Evolutionary conservation across 1,140 invertebrate species (phyloP).

Genomic region (Tetramorium alpestre): DNA sequence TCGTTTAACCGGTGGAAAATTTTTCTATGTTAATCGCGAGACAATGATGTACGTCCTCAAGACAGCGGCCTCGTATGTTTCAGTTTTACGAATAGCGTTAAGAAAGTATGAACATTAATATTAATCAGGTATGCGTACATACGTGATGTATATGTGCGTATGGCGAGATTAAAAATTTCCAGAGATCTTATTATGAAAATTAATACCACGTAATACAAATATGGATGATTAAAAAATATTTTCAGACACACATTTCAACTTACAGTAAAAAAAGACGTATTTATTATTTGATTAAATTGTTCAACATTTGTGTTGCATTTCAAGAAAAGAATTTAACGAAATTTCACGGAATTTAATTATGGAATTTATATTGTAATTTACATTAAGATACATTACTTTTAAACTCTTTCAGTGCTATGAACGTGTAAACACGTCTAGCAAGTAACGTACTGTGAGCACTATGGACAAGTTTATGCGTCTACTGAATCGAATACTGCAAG

Average conservation of each 20-base stretch:
- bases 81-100: constrained; percentile 67
- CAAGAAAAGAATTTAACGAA: not conserved
- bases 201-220: not conserved
- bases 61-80: constrained; percentile 72
- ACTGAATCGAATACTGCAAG: not conserved
- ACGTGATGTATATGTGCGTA: not conserved
- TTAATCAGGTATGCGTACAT: not conserved
- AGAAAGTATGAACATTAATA: not conserved
- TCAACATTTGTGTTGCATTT: not conserved
- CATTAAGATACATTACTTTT: not conserved
- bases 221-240: constrained; percentile 36
- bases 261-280: not conserved
- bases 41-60: constrained; percentile 75
- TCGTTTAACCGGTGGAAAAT: constrained; percentile 68
- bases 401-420: not conserved
- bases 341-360: not conserved
- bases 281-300: constrained; percentile 15
- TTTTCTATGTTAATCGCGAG: constrained; percentile 69
- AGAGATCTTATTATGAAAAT: not conserved
- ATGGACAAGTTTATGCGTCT: not conserved
- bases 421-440: not conserved
- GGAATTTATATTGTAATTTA: not conserved
- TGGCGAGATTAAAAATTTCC: not conserved
- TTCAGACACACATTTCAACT: not conserved
- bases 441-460: not conserved